A percentile compares a stretch with the other conserved stretches of the same genome.
Evolutionary conservation across 1,140 invertebrate species (phyloP).

Genomic region (Neodiprion pinetum): DNA sequence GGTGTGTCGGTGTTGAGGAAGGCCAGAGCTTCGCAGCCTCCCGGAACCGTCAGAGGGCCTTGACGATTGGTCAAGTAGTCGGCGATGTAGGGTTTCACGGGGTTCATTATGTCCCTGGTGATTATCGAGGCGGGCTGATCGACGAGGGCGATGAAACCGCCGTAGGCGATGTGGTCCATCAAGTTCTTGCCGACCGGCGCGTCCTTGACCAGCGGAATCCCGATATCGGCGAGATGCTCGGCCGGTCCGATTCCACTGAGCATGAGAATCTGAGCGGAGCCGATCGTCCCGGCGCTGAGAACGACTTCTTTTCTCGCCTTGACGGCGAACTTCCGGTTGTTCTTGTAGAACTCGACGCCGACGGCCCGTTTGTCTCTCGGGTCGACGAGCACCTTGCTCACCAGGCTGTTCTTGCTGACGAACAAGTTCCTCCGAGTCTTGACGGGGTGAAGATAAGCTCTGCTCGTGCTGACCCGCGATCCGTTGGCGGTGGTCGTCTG

Average conservation of each 20-base stretch:
- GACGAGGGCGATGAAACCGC: conserved; percentile 72
- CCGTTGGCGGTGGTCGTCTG: conserved; percentile 75
- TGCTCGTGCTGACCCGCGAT: conserved; percentile 75
- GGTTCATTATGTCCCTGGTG: conserved; percentile 30
- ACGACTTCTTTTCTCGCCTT: conserved; percentile 77
- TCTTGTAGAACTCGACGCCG: conserved; percentile 69
- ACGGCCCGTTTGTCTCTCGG: conserved; percentile 66
- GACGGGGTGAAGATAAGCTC: conserved; percentile 75
- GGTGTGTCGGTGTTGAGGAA: conserved; percentile 77
- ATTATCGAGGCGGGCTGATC: conserved; percentile 56
- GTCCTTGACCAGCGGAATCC: conserved; percentile 72
- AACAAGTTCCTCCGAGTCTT: conserved; percentile 70
- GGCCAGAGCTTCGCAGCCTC: conserved; percentile 80
- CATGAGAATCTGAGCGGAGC: conserved; percentile 81
- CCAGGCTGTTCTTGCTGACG: conserved; percentile 69
- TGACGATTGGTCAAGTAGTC: conserved; percentile 63
- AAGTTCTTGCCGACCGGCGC: conserved; percentile 80
- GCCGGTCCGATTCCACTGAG: conserved; percentile 80
- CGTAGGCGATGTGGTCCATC: conserved; percentile 79
- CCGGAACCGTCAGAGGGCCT: conserved; percentile 79
- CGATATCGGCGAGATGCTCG: conserved; percentile 68
- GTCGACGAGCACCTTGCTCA: conserved; percentile 79
- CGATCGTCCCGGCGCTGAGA: conserved; percentile 77
- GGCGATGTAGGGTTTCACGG: conserved; percentile 46
- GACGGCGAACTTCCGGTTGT: conserved; percentile 64